These are phyloP conservation scores for Sebastes alutus DNA, from an alignment of 2,797 vertebrate species.

Conservation along the genomic window DNA sequence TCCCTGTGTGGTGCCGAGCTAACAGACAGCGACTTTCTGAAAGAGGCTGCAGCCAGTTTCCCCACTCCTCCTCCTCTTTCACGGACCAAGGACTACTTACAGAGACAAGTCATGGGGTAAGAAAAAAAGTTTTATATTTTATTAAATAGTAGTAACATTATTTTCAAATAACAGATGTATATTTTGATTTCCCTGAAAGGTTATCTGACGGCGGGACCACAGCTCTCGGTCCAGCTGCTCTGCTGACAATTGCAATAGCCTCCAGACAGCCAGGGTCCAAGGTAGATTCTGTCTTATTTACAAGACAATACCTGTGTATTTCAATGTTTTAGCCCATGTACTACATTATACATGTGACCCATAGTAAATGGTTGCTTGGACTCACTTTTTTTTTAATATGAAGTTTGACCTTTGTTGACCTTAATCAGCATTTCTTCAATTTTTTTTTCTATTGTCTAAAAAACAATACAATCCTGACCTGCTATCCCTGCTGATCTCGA, in stretches of 20 bases:
- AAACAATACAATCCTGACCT: constrained; percentile 14
- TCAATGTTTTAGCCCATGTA: neutral
- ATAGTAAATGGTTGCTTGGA: neutral
- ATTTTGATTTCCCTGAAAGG: constrained; percentile 38
- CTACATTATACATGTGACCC: neutral
- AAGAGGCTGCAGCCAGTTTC: constrained; percentile 55
- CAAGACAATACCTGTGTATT: neutral
- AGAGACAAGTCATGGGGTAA: constrained; percentile 74
- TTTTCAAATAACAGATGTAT: neutral
- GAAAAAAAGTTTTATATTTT: neutral
- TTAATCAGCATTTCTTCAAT: neutral
- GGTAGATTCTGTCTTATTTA: constrained; percentile 42
- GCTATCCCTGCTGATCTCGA: constrained; percentile 37
- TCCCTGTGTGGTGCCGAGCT: constrained; percentile 60
- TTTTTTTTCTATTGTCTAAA: neutral
- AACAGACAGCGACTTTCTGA: constrained; percentile 63
- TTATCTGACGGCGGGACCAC: constrained; percentile 74
- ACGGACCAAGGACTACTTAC: constrained; percentile 61
- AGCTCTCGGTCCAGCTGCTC: constrained; percentile 81
- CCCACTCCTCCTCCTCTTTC: constrained; percentile 73
- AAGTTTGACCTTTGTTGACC: neutral
- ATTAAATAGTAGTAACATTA: neutral
- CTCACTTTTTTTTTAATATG: neutral
- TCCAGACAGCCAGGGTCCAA: constrained; percentile 81
- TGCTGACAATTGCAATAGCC: constrained; percentile 76